Percentiles rank a stretch among this genome's conserved stretches.
phyloP scores from a whole-genome alignment of 2,113 vertebrate species.

The Xyrauchen texanus region DNA sequence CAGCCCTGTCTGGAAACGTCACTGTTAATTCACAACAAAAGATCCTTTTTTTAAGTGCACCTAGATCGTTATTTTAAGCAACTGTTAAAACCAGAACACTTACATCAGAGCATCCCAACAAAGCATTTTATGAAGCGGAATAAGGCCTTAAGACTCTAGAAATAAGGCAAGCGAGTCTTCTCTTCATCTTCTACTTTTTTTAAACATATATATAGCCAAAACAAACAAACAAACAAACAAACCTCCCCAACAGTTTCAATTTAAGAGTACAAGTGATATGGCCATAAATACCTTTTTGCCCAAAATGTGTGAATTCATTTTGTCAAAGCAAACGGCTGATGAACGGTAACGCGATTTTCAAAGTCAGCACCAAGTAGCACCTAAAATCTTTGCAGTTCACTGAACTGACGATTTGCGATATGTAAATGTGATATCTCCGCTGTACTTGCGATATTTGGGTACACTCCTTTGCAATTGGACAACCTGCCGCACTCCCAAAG shows the following conservation, averaged over 20 bases:
- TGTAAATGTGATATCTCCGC: constrained; percentile 18
- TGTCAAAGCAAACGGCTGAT: constrained; percentile 22
- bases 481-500: background rate
- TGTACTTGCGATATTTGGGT: background rate
- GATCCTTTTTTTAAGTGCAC: too few relatives aligned
- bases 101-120: constrained; percentile 54
- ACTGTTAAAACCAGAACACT: constrained; percentile 24
- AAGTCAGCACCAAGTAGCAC: constrained; percentile 78
- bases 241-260: constrained; percentile 67
- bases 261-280: constrained; percentile 76
- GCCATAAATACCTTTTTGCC: constrained; percentile 65
- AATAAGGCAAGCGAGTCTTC: constrained; percentile 77
- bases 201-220: background rate
- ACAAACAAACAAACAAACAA: constrained; percentile 48
- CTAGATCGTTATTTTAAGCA: too few relatives aligned
- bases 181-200: constrained; percentile 28
- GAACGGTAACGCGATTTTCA: constrained; percentile 57
- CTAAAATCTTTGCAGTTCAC: constrained; percentile 39
- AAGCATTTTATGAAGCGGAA: constrained; percentile 67
- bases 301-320: constrained; percentile 16
- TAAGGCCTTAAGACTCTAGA: constrained; percentile 71
- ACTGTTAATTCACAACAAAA: constrained; percentile 13
- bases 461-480: constrained; percentile 15
- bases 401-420: constrained; percentile 44
- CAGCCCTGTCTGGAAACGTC: background rate